These are phyloP conservation scores for Trogon melanurus DNA, from an alignment of 2,113 vertebrate genomes.

Conservation along the genomic window DNA sequence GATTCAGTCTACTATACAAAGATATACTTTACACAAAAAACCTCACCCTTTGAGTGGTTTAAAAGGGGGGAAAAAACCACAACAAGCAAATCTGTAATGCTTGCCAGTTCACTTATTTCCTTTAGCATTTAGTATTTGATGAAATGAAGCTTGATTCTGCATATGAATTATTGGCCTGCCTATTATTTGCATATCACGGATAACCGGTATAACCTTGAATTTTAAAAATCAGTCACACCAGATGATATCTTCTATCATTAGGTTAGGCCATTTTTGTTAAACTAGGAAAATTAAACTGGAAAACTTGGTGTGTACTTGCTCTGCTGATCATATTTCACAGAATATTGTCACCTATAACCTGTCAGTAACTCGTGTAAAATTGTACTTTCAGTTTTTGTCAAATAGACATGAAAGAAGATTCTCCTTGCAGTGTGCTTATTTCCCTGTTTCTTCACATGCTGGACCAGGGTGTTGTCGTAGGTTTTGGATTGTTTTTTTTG, in stretches of 20 bases:
- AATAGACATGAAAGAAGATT: not conserved
- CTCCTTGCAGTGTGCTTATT: not conserved
- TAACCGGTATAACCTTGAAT: not conserved
- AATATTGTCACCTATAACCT: not conserved
- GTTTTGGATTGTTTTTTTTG: not conserved
- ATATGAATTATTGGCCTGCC: not conserved
- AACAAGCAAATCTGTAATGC: not conserved
- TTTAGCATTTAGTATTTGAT: not conserved
- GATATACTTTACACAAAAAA: not conserved
- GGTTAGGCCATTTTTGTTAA: not conserved
- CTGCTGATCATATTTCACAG: not conserved
- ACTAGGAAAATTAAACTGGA: not conserved
- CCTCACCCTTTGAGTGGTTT: not conserved
- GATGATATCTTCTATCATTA: not conserved
- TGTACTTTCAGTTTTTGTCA: not conserved
- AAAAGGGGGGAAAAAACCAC: not conserved
- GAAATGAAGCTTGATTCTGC: not conserved
- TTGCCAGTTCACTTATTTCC: not conserved
- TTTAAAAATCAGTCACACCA: not conserved
- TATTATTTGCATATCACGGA: not conserved
- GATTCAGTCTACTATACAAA: not conserved
- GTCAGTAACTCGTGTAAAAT: not conserved
- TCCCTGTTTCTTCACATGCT: not conserved
- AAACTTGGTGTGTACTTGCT: not conserved
- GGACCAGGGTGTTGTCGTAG: not conserved